Evolutionary conservation across 2,888 invertebrate species (phyloP).

Genomic region (Acronicta aceris): DNA sequence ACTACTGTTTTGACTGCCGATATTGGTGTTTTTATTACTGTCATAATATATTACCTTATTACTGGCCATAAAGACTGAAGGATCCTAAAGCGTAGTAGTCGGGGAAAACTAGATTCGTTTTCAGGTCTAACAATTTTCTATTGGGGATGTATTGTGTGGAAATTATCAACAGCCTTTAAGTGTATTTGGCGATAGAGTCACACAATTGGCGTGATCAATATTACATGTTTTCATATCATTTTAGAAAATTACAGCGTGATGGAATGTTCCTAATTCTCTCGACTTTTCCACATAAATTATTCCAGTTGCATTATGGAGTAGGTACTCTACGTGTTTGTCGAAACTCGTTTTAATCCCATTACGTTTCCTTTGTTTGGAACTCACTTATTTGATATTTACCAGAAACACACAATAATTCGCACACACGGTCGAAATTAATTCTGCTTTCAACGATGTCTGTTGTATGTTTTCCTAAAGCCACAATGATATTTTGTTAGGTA

Average conservation of each 20-base stretch:
- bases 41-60: slow-evolving; percentile 58
- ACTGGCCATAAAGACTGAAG: no score
- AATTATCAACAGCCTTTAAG: no score
- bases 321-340: slow-evolving; percentile 15
- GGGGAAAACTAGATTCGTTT: no score
- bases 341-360: slow-evolving; percentile 51
- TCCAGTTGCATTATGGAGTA: slow-evolving; percentile 36
- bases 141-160: no score
- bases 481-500: slow-evolving; percentile 21
- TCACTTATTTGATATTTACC: slow-evolving; percentile 44
- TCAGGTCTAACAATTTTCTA: no score
- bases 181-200: no score
- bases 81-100: no score
- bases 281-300: slow-evolving; percentile 57
- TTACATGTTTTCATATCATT: not conserved
- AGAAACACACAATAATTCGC: slow-evolving; percentile 41
- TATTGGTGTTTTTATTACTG: slow-evolving; percentile 66
- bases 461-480: slow-evolving; percentile 32
- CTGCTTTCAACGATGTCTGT: slow-evolving; percentile 19
- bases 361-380: slow-evolving; percentile 40
- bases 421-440: slow-evolving; percentile 37
- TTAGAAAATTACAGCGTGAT: not conserved
- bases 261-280: not conserved
- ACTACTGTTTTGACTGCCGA: slow-evolving; percentile 66
- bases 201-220: not conserved